Conservation (phyloP, 1,140 invertebrate species). For the Ceratitis capitata region DNA sequence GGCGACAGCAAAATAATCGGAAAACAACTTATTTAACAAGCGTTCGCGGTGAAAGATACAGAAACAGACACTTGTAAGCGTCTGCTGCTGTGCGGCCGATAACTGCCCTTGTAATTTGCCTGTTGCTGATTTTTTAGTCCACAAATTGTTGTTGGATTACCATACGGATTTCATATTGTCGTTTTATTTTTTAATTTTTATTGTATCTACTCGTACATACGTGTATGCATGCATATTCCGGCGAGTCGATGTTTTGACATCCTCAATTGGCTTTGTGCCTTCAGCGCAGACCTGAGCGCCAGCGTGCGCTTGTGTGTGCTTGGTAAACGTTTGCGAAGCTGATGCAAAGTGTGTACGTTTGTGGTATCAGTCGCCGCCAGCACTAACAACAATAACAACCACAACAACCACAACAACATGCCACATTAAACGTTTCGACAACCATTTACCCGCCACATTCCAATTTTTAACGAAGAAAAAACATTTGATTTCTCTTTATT, state of each 20-base stretch:
- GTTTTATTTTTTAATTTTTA: neutral
- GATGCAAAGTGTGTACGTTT: neutral
- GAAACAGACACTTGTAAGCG: conserved; percentile 3
- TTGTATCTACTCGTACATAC: neutral
- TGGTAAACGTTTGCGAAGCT: neutral
- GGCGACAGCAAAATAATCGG: neutral
- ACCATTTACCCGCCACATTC: neutral
- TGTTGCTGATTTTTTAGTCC: no score
- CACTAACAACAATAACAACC: no score
- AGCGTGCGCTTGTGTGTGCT: neutral
- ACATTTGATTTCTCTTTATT: neutral
- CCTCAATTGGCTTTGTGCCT: conserved; percentile 9
- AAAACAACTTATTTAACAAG: neutral
- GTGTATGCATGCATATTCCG: neutral
- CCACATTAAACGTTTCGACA: neutral
- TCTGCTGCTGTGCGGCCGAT: neutral
- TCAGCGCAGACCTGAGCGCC: neutral
- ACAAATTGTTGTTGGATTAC: no score
- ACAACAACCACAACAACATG: neutral
- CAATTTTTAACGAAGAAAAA: no score
- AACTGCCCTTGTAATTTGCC: neutral
- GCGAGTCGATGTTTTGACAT: conserved; percentile 32
- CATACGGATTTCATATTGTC: no score
- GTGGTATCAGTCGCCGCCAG: no score
- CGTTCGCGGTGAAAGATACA: neutral